These are phyloP conservation scores for Cheilinus undulatus DNA, from an alignment of 2,113 vertebrate genomes.

Conservation along the genomic window DNA sequence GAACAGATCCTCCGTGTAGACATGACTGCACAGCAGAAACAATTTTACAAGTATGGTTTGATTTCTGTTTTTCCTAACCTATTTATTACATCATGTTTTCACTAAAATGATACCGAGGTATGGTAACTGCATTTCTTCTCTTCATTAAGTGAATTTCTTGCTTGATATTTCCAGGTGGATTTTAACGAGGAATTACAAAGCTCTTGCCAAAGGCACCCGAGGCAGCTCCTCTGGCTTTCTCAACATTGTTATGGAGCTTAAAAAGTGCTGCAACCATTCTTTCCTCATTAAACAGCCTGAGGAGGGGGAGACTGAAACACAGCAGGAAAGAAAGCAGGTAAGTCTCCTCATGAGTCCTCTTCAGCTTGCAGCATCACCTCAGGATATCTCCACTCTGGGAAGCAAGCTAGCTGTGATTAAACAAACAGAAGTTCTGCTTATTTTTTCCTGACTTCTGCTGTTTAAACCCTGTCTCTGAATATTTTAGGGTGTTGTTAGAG, in stretches of 20 bases:
- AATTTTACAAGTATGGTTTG: conserved; percentile 95
- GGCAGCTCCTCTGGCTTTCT: conserved; percentile 97
- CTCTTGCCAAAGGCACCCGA: conserved; percentile 91
- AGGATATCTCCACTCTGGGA: conserved; percentile 9
- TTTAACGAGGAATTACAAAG: conserved; percentile 98
- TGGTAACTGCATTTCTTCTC: background rate
- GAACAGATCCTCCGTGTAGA: conserved; percentile 98
- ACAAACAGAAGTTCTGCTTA: conserved; percentile 1
- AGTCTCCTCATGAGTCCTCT: background rate
- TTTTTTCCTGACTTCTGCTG: background rate
- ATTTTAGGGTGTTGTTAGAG: conserved; percentile 89
- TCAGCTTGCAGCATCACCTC: conserved; percentile 37
- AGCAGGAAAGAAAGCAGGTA: conserved; percentile 88
- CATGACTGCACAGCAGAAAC: conserved; percentile 97
- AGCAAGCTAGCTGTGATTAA: conserved; percentile 5
- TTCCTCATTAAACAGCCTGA: conserved; percentile 94
- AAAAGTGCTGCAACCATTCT: conserved; percentile 98
- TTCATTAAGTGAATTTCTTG: conserved; percentile 24
- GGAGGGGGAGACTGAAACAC: conserved; percentile 86
- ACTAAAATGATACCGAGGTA: background rate
- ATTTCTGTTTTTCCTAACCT: background rate
- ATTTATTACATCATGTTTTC: background rate
- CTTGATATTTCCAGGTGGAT: conserved; percentile 89
- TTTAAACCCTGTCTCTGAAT: background rate
- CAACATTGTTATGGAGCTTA: conserved; percentile 99